Conservation (phyloP, 2,888 invertebrate genomes). For the Proisotoma minuta region DNA sequence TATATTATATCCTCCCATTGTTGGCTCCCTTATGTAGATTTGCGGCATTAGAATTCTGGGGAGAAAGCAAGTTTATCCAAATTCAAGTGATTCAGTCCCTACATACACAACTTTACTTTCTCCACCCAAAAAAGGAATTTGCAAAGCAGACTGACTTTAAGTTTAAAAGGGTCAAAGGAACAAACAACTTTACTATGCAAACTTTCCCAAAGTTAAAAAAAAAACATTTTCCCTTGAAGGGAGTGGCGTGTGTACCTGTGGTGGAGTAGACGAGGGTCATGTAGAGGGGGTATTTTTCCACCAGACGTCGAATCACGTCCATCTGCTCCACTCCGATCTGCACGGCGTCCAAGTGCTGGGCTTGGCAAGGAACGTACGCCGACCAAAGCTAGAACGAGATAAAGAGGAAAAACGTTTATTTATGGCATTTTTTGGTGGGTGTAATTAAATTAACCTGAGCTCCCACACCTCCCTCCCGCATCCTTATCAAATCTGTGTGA, state of each 20-base stretch:
- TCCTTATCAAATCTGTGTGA: slow-evolving; percentile 52
- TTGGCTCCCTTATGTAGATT: too few relatives aligned
- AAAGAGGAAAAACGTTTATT: slow-evolving; percentile 1
- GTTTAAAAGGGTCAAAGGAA: slow-evolving; percentile 1
- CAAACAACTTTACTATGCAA: slow-evolving; percentile 9
- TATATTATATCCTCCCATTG: too few relatives aligned
- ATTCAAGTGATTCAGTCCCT: too few relatives aligned
- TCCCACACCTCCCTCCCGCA: slow-evolving; percentile 51
- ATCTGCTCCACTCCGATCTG: slow-evolving; percentile 52
- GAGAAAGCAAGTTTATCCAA: too few relatives aligned
- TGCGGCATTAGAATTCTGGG: too few relatives aligned
- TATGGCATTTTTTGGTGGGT: not conserved
- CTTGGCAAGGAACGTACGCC: slow-evolving; percentile 50
- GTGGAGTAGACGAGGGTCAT: slow-evolving; percentile 42
- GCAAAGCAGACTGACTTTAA: not conserved
- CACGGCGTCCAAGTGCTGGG: slow-evolving; percentile 50
- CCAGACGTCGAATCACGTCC: slow-evolving; percentile 51
- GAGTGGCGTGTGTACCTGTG: slow-evolving; percentile 40
- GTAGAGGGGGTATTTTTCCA: slow-evolving; percentile 45
- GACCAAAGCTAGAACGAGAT: slow-evolving; percentile 51
- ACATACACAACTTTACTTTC: too few relatives aligned
- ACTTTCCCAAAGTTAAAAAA: slow-evolving; percentile 6
- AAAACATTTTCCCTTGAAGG: not conserved
- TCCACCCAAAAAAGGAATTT: not conserved
- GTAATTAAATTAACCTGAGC: slow-evolving; percentile 49